A percentile compares a stretch with the other conserved stretches of the same genome.
These are phyloP conservation scores for Ceratotherium simum DNA, from an alignment of 2,113 vertebrate genomes.

Conservation along the genomic window DNA sequence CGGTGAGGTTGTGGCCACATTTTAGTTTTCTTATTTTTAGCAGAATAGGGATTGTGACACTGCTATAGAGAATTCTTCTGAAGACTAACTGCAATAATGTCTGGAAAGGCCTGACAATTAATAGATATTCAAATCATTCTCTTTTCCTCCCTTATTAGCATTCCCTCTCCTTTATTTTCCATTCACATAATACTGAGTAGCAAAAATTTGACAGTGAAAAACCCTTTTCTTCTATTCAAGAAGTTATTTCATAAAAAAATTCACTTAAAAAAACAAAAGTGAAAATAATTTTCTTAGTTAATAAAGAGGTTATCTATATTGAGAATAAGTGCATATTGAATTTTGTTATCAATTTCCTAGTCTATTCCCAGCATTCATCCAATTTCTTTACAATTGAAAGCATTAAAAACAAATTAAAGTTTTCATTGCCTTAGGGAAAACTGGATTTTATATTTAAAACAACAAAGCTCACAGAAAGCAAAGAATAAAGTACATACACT, in stretches of 20 bases:
- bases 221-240: slow-evolving; percentile 18
- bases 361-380: slow-evolving; percentile 51
- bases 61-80: background rate
- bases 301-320: slow-evolving; percentile 57
- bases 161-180: background rate
- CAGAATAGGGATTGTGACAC: background rate
- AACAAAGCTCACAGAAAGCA: slow-evolving; percentile 40
- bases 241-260: slow-evolving; percentile 54
- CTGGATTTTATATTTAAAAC: slow-evolving; percentile 58
- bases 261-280: slow-evolving; percentile 54
- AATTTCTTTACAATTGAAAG: slow-evolving; percentile 63
- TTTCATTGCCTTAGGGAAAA: slow-evolving; percentile 63
- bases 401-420: background rate
- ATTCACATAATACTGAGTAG: background rate
- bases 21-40: background rate
- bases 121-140: background rate
- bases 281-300: slow-evolving; percentile 67
- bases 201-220: slow-evolving; percentile 47
- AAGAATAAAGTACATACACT: background rate
- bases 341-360: slow-evolving; percentile 64
- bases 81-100: background rate
- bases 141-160: background rate
- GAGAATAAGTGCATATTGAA: slow-evolving; percentile 34
- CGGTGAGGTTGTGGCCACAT: background rate
- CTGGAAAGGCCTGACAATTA: background rate